A percentile compares a stretch with the other conserved stretches of the same genome.
Evolutionary conservation across 92 coral and sea anemone genomes (phyloP).

Genomic region (Galaxea fascicularis): DNA sequence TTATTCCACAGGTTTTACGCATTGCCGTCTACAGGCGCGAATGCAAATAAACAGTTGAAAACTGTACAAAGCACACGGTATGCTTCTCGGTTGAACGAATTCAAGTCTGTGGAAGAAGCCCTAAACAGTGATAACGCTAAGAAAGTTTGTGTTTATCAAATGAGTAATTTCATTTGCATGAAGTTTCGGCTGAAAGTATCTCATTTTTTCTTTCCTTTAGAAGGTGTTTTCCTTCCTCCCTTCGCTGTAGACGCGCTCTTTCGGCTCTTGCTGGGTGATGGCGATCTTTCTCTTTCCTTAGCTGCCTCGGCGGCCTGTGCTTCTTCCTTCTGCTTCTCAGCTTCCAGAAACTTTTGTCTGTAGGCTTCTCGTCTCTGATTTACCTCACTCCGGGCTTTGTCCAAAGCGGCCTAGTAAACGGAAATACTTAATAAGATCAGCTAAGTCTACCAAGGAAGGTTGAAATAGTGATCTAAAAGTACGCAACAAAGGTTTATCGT

Average conservation of each 20-base stretch:
- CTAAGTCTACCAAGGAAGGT: too few species aligned
- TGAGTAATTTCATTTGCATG: too few species aligned
- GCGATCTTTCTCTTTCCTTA: slow-evolving; percentile 89
- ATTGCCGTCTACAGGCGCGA: too few species aligned
- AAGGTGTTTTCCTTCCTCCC: slow-evolving; percentile 87
- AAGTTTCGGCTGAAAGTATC: neutral
- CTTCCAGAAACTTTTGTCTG: slow-evolving; percentile 92
- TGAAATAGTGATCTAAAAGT: too few species aligned
- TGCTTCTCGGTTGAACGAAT: too few species aligned
- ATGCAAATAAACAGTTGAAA: neutral
- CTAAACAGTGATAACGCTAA: neutral
- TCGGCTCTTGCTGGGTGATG: slow-evolving; percentile 86
- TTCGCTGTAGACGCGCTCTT: slow-evolving; percentile 88
- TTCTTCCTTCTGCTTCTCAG: slow-evolving; percentile 91
- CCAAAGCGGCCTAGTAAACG: slow-evolving; percentile 84
- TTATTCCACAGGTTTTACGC: too few species aligned
- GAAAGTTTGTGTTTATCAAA: neutral
- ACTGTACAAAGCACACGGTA: too few species aligned
- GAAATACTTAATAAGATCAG: too few species aligned
- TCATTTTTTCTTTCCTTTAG: slow-evolving; percentile 90
- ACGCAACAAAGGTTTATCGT: too few species aligned
- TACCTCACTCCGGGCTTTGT: slow-evolving; percentile 90
- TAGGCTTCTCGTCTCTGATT: slow-evolving; percentile 90
- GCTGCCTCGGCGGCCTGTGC: slow-evolving; percentile 82
- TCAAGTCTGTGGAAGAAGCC: neutral